Base-by-base conservation (phyloP, 2,797 vertebrate species). In the Poecilia picta region DNA sequence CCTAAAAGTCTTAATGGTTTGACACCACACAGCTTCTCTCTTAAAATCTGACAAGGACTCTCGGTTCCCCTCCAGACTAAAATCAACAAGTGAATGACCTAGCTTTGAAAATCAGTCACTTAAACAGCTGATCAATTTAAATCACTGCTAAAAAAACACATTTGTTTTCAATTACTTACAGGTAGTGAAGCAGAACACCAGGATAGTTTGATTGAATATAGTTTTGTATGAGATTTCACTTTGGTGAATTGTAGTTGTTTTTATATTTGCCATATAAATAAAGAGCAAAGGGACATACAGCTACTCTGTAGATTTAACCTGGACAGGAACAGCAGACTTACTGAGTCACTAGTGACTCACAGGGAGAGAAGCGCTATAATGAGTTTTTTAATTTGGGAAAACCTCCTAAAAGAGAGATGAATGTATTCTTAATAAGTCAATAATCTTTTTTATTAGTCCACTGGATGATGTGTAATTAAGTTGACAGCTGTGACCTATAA, bases 381-480 rank as follows among this genome's bases (percentile, higher is more conserved):
- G 3, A 41, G 15, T 45, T 13, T 28, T 43, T 18, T 36, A 59
- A 74, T 28, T 43, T 16, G n/a, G 53, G 15, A 75, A 75, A 57
- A 46, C 25, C 39, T 75, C 23, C 55, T 75, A 18, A 46, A 59
- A 20, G 74, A 10, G 28, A 57, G n/a, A 28, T 46, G 41, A 43
- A 75, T 2, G n/a, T 43, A 46, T 45, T 28, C 25, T 23, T 57
- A 62, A 75, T 62, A 45, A 45, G 41, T 75, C 53, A 62, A 74
- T 74, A 41, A 74, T 45, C 53, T 33, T 75, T 59, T 59, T 57
- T 46, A 75, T 43, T 62, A 39, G 41, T 75, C 53, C 15, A 28
- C 16, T 75, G n/a, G 41, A 75, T 23, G 41, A 45, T 28, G 39
- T 13, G 23, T 75, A 75, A 75, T 75, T 75, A 59, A 45, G 55